These are phyloP conservation scores for Beroe forskalii DNA, from an alignment of 37 sponge, comb jelly and placozoan genomes.

Conservation along the genomic window DNA sequence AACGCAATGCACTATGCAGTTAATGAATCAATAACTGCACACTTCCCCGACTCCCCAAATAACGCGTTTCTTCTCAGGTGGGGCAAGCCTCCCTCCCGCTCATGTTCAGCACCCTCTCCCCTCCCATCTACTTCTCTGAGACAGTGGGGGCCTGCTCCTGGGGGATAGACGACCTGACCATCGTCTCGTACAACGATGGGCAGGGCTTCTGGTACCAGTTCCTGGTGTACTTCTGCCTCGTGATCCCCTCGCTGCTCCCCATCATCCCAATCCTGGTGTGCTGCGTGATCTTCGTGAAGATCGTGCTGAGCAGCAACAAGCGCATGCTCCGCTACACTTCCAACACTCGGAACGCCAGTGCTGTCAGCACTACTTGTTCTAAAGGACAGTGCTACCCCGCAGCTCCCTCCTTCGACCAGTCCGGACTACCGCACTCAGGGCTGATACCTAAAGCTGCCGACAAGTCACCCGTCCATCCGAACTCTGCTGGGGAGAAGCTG, in stretches of 20 bases:
- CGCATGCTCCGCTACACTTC: neutral
- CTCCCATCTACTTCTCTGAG: constrained; percentile 17
- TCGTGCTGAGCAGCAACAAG: constrained; percentile 55
- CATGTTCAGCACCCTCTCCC: constrained; percentile 10
- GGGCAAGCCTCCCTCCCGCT: constrained; percentile 48
- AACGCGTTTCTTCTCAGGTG: neutral
- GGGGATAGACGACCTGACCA: constrained; percentile 57
- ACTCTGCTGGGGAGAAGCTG: neutral
- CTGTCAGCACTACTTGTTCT: neutral
- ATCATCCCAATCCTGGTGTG: constrained; percentile 29
- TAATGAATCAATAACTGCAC: too few relatives aligned
- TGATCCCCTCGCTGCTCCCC: constrained; percentile 56
- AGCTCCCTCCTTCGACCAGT: neutral
- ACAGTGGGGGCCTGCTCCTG: constrained; percentile 43
- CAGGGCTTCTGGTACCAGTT: constrained; percentile 50
- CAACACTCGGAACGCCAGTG: neutral
- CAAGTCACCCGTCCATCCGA: neutral
- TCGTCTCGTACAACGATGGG: constrained; percentile 4
- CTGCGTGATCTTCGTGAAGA: constrained; percentile 63
- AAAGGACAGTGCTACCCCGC: neutral
- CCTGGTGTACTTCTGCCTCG: constrained; percentile 52
- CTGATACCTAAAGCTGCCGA: neutral
- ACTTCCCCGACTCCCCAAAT: neutral
- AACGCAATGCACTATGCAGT: too few relatives aligned
- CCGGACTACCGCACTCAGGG: neutral